Conservation (phyloP, 1,140 invertebrate species). For the Parapsyche elsis region DNA sequence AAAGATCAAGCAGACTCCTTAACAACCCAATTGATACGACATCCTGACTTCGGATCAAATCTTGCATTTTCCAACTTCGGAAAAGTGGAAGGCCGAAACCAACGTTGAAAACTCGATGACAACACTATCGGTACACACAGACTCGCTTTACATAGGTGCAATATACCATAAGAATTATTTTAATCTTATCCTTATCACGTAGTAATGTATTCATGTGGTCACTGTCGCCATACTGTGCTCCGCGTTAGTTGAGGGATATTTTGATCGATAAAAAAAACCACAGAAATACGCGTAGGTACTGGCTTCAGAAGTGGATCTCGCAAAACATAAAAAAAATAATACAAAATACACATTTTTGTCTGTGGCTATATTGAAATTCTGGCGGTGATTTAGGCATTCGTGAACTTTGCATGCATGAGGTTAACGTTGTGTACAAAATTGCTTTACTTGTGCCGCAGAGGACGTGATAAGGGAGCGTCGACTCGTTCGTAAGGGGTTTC, state of each 20-base stretch:
- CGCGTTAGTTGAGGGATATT: background rate
- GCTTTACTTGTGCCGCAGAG: constrained; percentile 35
- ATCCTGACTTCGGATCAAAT: constrained; percentile 13
- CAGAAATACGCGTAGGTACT: too few relatives aligned
- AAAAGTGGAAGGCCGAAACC: constrained; percentile 22
- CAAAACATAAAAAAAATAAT: constrained; percentile 7
- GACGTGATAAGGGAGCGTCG: constrained; percentile 39
- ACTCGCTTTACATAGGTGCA: background rate
- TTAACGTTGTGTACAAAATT: constrained; percentile 47
- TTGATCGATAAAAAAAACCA: background rate
- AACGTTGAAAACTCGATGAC: background rate
- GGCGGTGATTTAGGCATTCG: constrained; percentile 17
- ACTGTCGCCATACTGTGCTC: background rate
- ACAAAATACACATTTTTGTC: constrained; percentile 11
- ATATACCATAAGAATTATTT: background rate
- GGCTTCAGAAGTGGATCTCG: too few relatives aligned
- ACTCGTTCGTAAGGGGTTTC: background rate
- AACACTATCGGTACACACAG: background rate
- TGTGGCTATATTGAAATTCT: constrained; percentile 37
- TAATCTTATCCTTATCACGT: background rate
- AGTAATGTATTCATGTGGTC: background rate
- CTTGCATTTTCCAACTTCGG: constrained; percentile 11
- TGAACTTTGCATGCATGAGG: constrained; percentile 47
- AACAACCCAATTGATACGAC: constrained; percentile 36
- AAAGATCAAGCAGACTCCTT: background rate